Evolutionary conservation across 2,797 vertebrate species (phyloP).

Genomic region (Iguana delicatissima): DNA sequence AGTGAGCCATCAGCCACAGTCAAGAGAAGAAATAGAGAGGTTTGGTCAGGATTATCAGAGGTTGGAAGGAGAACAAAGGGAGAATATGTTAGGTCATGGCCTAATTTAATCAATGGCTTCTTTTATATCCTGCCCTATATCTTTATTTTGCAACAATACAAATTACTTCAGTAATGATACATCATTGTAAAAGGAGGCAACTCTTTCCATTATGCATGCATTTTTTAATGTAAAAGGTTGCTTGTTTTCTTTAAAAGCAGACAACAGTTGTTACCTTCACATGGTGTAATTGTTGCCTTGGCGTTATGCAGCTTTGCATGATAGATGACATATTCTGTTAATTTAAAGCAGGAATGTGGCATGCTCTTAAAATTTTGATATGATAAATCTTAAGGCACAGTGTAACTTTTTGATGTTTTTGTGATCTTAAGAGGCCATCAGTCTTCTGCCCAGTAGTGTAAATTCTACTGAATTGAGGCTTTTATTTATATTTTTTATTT

Average conservation of each 20-base stretch:
- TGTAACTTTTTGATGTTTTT: neutral
- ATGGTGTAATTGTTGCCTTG: neutral
- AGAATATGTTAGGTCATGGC: slow-evolving; percentile 42
- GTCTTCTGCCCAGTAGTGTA: neutral
- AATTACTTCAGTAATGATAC: neutral
- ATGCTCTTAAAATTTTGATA: neutral
- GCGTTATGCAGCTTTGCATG: neutral
- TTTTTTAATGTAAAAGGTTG: neutral
- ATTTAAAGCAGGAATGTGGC: neutral
- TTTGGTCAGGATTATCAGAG: slow-evolving; percentile 66
- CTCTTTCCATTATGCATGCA: neutral
- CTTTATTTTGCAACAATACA: slow-evolving; percentile 25
- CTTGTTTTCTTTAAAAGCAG: neutral
- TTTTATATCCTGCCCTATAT: slow-evolving; percentile 20
- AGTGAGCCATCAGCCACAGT: slow-evolving; percentile 42
- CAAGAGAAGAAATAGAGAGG: slow-evolving; percentile 51
- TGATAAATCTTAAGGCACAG: neutral
- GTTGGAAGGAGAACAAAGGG: slow-evolving; percentile 42
- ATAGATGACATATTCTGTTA: too few species aligned
- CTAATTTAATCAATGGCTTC: slow-evolving; percentile 1
- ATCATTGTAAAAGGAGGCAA: neutral
- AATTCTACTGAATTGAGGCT: slow-evolving; percentile 39
- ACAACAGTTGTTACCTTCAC: neutral
- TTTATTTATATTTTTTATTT: slow-evolving; percentile 16
- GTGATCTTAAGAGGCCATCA: neutral